Evolutionary conservation across 2,797 vertebrate genomes (phyloP).

Genomic region (Acrossocheilus wenchowensis): DNA sequence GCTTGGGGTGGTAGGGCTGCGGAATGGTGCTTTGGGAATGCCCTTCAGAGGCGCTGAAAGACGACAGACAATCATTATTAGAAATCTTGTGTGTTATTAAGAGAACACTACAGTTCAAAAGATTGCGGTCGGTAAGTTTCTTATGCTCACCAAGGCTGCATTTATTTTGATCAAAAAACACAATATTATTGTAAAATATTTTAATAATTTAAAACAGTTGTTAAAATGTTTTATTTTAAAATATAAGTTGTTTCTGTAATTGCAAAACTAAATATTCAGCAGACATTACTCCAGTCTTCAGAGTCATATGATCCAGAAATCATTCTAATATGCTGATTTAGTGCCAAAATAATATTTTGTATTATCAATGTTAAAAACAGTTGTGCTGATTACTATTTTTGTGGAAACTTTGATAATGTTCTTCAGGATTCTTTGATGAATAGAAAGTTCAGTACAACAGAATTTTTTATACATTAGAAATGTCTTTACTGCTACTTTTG

Average conservation of each 20-base stretch:
- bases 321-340: neutral
- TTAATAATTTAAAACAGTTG: neutral
- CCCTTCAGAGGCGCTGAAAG: conserved; percentile 92
- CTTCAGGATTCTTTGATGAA: neutral
- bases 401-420: neutral
- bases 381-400: neutral
- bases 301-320: neutral
- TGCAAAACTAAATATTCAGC: neutral
- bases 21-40: conserved; percentile 96
- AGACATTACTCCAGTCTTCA: neutral
- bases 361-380: neutral
- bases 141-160: neutral
- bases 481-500: neutral
- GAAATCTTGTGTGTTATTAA: neutral
- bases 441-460: neutral
- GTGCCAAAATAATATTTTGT: neutral
- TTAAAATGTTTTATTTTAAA: neutral
- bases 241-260: neutral
- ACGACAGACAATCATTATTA: conserved; percentile 1
- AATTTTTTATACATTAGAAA: neutral
- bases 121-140: neutral
- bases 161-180: neutral
- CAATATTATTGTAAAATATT: neutral
- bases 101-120: neutral
- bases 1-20: conserved; percentile 92